phyloP scores from a whole-genome alignment of 2,888 invertebrate species.

The Papilio demoleus region DNA sequence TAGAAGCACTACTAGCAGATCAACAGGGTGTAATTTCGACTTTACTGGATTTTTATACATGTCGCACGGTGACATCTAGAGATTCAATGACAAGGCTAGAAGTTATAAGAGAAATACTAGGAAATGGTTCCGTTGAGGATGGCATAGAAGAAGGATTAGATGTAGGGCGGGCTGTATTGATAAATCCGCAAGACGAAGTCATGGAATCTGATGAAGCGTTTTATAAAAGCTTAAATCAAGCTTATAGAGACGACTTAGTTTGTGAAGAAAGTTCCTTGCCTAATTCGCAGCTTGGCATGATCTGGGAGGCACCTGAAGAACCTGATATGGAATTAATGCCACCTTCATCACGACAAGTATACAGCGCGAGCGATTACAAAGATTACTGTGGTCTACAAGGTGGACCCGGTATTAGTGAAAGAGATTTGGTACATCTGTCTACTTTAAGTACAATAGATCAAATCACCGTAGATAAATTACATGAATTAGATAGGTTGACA shows the following conservation, averaged over 20 bases:
- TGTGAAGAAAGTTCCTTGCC: conserved; percentile 85
- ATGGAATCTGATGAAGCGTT: conserved; percentile 94
- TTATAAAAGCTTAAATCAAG: conserved; percentile 93
- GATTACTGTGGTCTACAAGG: conserved; percentile 87
- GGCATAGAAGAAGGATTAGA: conserved; percentile 87
- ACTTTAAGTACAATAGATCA: conserved; percentile 90
- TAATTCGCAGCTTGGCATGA: conserved; percentile 91
- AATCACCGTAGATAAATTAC: conserved; percentile 90
- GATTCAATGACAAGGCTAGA: conserved; percentile 82
- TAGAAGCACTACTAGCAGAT: conserved; percentile 93
- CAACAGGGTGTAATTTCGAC: conserved; percentile 96
- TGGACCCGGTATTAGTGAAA: conserved; percentile 89
- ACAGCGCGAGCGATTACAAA: conserved; percentile 90
- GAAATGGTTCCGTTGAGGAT: conserved; percentile 86
- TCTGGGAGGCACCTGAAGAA: conserved; percentile 93
- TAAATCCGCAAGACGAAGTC: conserved; percentile 74
- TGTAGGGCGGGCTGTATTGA: conserved; percentile 72
- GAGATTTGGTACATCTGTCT: conserved; percentile 89
- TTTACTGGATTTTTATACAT: conserved; percentile 90
- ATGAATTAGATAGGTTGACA: conserved; percentile 90
- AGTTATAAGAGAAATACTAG: conserved; percentile 86
- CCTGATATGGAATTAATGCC: conserved; percentile 83
- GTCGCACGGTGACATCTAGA: conserved; percentile 77
- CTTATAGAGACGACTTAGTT: conserved; percentile 91
- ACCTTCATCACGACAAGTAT: conserved; percentile 85